Base-by-base conservation (phyloP, 2,888 invertebrate genomes). In the Tryphoninae sp. region DNA sequence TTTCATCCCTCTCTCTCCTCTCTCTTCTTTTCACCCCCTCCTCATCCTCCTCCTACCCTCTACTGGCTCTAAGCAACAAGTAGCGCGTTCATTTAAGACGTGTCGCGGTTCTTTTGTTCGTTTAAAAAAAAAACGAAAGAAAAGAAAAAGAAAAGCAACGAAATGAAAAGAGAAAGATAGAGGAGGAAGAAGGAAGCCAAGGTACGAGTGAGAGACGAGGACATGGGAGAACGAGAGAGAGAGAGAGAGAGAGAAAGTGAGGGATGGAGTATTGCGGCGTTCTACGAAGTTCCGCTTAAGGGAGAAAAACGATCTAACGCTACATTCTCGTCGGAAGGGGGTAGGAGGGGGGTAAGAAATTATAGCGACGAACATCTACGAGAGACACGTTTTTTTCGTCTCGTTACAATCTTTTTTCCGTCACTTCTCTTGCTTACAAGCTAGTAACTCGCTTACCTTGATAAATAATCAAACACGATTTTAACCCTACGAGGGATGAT, bases 31-130 rank as follows among this genome's bases (percentile, higher is more conserved):
- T 19, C 19, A 1, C 64, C 62, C 65, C 78, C 78, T 62, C 45
- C 62, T 59, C 51, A 59, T 73, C 77, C 76, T 75, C 58, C 77
- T 78, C 75, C 84, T 84, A 84, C 87, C 88, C 88, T 83, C 84
- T 80, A 73, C 85, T 80, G 33, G 80, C 88, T 87, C 88, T 87
- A 89, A 89, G 92, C 92, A 92, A 92, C 92, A 92, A 92, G 92
- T 92, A 90, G 92, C 91, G 91, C 91, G 91, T 91, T 92, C 92
- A 91, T 92, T 92, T 92, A 91, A 92, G 92, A 92, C 90, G 91
- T 89, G 91, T 89, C 89, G 90, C 86, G 89, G 88, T 91, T 91
- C 90, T 92, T 92, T 91, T 92, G 91, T 91, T 91, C 91, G 87
- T 90, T 90, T 89, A 88, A 86, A 88, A 88, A 88, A 90, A 88